Percentiles rank a stretch among this genome's conserved stretches.
These are phyloP conservation scores for Eugnorisma glareosa DNA, from an alignment of 2,888 invertebrate species.

Conservation along the genomic window DNA sequence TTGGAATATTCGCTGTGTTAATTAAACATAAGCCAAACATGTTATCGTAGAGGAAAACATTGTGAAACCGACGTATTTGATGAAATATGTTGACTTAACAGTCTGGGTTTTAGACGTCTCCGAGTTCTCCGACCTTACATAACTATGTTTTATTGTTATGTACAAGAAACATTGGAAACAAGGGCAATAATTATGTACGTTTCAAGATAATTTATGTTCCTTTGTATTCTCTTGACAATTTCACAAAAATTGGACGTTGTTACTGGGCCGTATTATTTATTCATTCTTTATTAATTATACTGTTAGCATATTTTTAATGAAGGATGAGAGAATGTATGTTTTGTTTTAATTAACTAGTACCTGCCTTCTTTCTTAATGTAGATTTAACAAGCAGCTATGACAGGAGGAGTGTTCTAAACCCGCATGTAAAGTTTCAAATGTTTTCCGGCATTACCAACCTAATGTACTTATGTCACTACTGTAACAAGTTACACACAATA, in stretches of 20 bases:
- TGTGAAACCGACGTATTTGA: neutral
- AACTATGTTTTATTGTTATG: neutral
- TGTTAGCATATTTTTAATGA: neutral
- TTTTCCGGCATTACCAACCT: constrained; percentile 5
- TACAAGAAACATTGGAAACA: neutral
- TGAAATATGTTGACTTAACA: constrained; percentile 19
- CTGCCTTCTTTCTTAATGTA: neutral
- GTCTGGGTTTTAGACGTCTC: neutral
- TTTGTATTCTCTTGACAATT: constrained; percentile 3
- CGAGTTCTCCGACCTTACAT: neutral
- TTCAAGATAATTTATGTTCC: neutral
- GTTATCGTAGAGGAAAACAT: constrained; percentile 24
- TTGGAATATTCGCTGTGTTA: constrained; percentile 43
- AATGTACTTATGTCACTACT: neutral
- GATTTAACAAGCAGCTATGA: neutral
- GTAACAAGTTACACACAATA: neutral
- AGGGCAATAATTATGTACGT: neutral
- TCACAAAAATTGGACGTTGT: neutral
- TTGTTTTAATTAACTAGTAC: neutral
- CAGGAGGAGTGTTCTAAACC: neutral
- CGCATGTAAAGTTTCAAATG: constrained; percentile 31
- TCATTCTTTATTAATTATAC: neutral
- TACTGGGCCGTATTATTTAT: neutral
- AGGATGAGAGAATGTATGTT: neutral
- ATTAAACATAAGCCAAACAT: constrained; percentile 45